Conservation (phyloP, 2,113 vertebrate genomes). For the Crotalus horridus region DNA sequence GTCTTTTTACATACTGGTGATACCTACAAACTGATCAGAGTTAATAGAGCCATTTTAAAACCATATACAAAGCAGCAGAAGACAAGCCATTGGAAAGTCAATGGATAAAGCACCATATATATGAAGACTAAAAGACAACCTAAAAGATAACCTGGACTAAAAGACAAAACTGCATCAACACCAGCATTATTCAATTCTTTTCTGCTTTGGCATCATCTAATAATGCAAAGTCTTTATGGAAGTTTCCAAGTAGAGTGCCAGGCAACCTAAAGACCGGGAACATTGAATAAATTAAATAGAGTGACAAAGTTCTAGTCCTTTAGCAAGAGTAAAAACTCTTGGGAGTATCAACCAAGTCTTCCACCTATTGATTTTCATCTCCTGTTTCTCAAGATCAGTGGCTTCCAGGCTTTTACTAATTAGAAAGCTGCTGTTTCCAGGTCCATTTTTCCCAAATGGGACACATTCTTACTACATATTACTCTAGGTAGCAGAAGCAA, state of each 20-base stretch:
- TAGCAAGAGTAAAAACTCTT: neutral
- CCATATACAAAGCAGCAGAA: neutral
- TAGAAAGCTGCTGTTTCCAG: neutral
- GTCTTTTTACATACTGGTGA: neutral
- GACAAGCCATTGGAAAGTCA: neutral
- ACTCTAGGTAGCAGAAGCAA: neutral
- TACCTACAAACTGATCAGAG: neutral
- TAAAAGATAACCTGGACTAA: neutral
- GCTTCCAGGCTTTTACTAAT: neutral
- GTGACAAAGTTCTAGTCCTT: neutral
- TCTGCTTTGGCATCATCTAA: neutral
- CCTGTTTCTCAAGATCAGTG: neutral
- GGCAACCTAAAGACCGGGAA: neutral
- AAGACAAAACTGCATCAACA: neutral
- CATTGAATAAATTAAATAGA: neutral
- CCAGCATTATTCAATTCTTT: neutral
- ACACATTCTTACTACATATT: neutral
- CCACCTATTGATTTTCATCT: neutral
- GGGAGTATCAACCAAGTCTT: neutral
- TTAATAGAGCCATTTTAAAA: neutral
- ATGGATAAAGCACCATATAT: neutral
- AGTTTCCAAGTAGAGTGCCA: neutral
- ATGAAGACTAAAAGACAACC: too few species aligned
- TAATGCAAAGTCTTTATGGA: neutral
- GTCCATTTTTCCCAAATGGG: neutral